Conservation (phyloP, 35 echinoderm and acorn worm species). For the Strongylocentrotus purpuratus region DNA sequence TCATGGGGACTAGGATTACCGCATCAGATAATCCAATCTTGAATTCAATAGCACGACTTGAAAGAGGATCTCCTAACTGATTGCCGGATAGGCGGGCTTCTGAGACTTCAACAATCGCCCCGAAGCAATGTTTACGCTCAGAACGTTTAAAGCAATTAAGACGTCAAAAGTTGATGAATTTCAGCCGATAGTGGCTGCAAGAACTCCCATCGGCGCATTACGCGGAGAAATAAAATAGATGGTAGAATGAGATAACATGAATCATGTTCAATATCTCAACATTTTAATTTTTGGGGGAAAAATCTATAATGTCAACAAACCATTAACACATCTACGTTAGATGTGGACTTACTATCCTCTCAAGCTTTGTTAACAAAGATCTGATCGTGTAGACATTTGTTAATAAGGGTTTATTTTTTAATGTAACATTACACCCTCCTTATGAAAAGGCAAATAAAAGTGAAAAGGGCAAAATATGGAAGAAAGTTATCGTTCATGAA, state of each 20-base stretch:
- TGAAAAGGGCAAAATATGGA: too few species aligned
- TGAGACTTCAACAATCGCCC: background rate
- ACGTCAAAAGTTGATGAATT: constrained; percentile 4
- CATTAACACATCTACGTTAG: background rate
- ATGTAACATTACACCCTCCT: too few species aligned
- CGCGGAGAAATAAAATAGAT: background rate
- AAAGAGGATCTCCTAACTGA: background rate
- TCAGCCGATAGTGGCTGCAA: background rate
- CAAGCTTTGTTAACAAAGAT: too few species aligned
- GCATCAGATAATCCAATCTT: constrained; percentile 12
- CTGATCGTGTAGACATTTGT: too few species aligned
- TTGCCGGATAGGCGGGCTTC: background rate
- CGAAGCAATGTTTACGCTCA: background rate
- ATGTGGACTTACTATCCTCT: background rate
- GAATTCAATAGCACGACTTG: background rate
- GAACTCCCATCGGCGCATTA: background rate
- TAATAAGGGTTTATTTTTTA: too few species aligned
- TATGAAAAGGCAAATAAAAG: too few species aligned
- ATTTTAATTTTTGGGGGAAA: background rate
- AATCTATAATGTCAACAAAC: background rate
- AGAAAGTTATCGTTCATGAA: too few species aligned
- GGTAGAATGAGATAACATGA: background rate
- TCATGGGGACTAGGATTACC: background rate
- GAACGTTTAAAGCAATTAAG: constrained; percentile 5
- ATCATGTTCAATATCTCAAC: background rate